phyloP scores from a whole-genome alignment of 1,140 invertebrate species.

The Drosophila kepulauana region DNA sequence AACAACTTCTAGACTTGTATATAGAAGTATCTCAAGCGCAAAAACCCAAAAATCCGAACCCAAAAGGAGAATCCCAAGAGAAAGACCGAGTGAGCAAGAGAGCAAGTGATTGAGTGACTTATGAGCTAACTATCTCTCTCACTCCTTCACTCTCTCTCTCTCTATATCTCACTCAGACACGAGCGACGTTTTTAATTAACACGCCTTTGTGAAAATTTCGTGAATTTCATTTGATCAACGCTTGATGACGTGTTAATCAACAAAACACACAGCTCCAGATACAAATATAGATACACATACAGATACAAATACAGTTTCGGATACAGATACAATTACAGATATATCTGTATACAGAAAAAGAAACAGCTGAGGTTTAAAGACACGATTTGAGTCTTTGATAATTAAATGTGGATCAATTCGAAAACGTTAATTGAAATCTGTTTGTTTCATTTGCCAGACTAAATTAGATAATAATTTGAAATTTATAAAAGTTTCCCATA shows the following conservation, averaged over 20 bases:
- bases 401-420: background rate
- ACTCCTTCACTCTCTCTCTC: background rate
- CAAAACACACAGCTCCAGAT: constrained; percentile 23
- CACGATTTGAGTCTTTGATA: background rate
- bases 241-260: constrained; percentile 32
- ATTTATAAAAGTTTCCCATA: background rate
- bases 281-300: constrained; percentile 7
- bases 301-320: background rate
- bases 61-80: constrained; percentile 4
- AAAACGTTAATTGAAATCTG: background rate
- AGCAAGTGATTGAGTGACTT: background rate
- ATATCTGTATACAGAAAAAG: background rate
- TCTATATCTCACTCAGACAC: background rate
- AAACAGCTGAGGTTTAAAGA: background rate
- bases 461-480: background rate
- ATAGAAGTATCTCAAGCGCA: constrained; percentile 40
- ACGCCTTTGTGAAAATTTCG: constrained; percentile 42
- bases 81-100: background rate
- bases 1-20: constrained; percentile 39
- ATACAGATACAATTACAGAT: background rate
- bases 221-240: constrained; percentile 37
- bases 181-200: constrained; percentile 43
- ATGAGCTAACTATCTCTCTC: constrained; percentile 9
- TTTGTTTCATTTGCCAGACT: too few relatives aligned
- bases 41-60: constrained; percentile 14